Conservation (phyloP, 92 coral and sea anemone species). For the Zoanthus solanderi region DNA sequence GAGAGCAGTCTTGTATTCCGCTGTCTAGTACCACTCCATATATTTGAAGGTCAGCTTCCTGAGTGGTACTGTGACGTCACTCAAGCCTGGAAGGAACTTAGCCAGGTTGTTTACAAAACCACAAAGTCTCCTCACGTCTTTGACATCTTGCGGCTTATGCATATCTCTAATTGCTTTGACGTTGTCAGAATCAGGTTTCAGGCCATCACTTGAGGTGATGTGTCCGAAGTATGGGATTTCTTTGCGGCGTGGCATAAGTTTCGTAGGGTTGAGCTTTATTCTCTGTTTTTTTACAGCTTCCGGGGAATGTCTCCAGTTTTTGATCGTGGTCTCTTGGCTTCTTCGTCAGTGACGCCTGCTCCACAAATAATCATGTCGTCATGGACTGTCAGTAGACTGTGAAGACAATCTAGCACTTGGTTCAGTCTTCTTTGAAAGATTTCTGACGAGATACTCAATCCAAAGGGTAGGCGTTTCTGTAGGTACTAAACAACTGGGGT, state of each 20-base stretch:
- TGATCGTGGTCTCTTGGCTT: constrained; percentile 46
- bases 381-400: constrained; percentile 57
- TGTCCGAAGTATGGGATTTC: not conserved
- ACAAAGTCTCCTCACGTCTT: too few species aligned
- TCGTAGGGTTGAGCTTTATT: constrained; percentile 34
- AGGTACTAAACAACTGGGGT: constrained; percentile 41
- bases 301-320: not conserved
- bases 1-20: too few species aligned
- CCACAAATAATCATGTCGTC: constrained; percentile 76
- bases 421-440: constrained; percentile 68
- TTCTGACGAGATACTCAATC: constrained; percentile 61
- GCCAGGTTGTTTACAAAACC: too few species aligned
- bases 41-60: too few species aligned
- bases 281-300: not conserved
- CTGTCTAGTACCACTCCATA: too few species aligned
- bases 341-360: constrained; percentile 58
- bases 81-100: too few species aligned
- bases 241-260: constrained; percentile 17
- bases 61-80: too few species aligned
- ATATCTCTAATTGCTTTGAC: too few species aligned
- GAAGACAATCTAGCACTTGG: constrained; percentile 69
- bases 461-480: constrained; percentile 69
- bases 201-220: too few species aligned
- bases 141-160: too few species aligned
- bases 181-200: too few species aligned